Evolutionary conservation across 64 coral and sea anemone species (phyloP).

Genomic region (Pocillopora verrucosa): DNA sequence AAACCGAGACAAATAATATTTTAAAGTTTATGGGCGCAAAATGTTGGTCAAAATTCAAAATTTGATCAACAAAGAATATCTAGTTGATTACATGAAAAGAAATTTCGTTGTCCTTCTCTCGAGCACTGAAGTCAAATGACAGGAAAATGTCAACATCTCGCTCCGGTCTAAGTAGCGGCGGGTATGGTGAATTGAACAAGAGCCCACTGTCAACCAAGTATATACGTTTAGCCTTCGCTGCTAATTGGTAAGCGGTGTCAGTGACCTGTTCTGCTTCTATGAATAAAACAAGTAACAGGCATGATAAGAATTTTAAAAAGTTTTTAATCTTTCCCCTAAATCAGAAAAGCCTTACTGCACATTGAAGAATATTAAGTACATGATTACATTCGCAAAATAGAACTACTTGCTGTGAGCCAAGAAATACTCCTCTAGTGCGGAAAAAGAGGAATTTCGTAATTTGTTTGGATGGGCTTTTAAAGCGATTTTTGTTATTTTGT

Average conservation of each 20-base stretch:
- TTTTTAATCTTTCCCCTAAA: no score
- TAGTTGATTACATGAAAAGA: slow-evolving; percentile 49
- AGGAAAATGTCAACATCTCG: slow-evolving; percentile 75
- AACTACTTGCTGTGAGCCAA: no score
- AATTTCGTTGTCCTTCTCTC: slow-evolving; percentile 55
- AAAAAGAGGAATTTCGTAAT: no score
- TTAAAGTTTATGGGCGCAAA: neutral
- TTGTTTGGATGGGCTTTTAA: no score
- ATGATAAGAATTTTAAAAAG: no score
- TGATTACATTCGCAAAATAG: no score
- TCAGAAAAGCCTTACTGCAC: neutral
- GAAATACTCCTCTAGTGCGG: no score
- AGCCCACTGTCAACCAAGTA: slow-evolving; percentile 88
- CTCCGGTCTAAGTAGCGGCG: slow-evolving; percentile 65
- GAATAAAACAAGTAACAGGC: neutral
- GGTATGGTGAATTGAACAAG: slow-evolving; percentile 91
- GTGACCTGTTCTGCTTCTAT: slow-evolving; percentile 13
- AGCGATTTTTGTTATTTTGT: no score
- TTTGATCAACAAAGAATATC: neutral
- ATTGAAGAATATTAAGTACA: no score
- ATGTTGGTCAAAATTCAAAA: no score
- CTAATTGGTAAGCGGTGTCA: slow-evolving; percentile 20
- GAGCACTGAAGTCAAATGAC: slow-evolving; percentile 94
- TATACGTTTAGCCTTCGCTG: slow-evolving; percentile 43
- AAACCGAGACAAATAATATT: no score